Percentiles rank a stretch among this genome's conserved stretches.
Conservation (phyloP, 2,888 invertebrate genomes). For the Hoplodrina blanda region DNA sequence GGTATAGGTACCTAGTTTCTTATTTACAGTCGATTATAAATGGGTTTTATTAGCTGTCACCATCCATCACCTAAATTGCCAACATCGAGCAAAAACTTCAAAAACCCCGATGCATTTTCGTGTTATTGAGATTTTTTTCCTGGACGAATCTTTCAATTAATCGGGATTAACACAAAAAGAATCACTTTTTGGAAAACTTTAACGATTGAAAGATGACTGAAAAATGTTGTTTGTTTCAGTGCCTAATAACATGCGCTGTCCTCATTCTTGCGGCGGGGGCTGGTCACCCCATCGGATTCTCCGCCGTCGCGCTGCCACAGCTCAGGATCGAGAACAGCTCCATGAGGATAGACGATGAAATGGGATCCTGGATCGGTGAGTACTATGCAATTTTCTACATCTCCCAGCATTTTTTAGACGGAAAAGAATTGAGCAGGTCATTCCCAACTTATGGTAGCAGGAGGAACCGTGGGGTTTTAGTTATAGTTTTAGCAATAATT, state of each 20-base stretch:
- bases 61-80: too few species aligned
- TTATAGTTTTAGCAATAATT: neutral
- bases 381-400: neutral
- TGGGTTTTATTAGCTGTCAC: too few species aligned
- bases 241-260: constrained; percentile 93
- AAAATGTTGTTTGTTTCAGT: constrained; percentile 86
- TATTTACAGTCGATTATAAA: too few species aligned
- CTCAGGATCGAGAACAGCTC: constrained; percentile 91
- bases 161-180: too few species aligned
- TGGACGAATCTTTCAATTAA: too few species aligned
- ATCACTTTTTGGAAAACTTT: too few species aligned
- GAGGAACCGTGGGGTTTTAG: too few species aligned
- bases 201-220: neutral
- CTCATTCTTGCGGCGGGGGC: constrained; percentile 93
- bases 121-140: too few species aligned
- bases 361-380: constrained; percentile 95
- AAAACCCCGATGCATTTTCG: too few species aligned
- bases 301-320: constrained; percentile 94
- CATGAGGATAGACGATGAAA: constrained; percentile 92
- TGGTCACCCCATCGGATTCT: constrained; percentile 95
- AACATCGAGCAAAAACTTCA: too few species aligned
- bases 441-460: too few species aligned
- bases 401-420: neutral
- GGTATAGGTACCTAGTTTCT: too few species aligned
- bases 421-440: neutral